These are phyloP conservation scores for Terebella lapidaria DNA, from an alignment of 2,888 invertebrate genomes.

Conservation along the genomic window DNA sequence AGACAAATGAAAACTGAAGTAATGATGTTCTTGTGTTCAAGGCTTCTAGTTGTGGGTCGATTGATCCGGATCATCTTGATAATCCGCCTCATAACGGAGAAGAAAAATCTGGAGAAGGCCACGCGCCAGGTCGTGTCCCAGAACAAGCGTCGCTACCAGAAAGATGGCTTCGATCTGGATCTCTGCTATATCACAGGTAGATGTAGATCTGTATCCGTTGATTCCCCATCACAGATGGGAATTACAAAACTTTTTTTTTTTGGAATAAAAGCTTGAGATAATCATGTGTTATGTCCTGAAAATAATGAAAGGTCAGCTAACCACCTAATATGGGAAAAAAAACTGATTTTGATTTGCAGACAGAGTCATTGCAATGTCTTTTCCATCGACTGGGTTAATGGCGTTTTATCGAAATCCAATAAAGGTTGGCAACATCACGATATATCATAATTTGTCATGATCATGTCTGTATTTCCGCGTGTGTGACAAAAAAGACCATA, in stretches of 20 bases:
- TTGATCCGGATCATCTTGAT: slow-evolving; percentile 51
- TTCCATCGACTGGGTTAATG: slow-evolving; percentile 56
- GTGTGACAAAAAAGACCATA: too few relatives aligned
- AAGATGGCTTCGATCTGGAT: slow-evolving; percentile 58
- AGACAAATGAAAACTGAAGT: too few relatives aligned
- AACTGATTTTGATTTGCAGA: too few relatives aligned
- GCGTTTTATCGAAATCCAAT: slow-evolving; percentile 57
- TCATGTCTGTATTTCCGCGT: not conserved
- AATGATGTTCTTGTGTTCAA: too few relatives aligned
- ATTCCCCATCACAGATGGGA: too few relatives aligned
- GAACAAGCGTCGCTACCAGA: slow-evolving; percentile 56
- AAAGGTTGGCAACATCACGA: slow-evolving; percentile 36
- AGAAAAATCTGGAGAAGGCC: slow-evolving; percentile 49
- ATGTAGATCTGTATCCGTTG: too few relatives aligned
- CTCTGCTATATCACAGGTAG: slow-evolving; percentile 56
- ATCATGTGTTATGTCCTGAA: too few relatives aligned
- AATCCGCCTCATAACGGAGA: slow-evolving; percentile 51
- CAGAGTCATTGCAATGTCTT: slow-evolving; percentile 57
- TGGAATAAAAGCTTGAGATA: too few relatives aligned
- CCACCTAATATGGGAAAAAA: too few relatives aligned
- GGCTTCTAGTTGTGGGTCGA: slow-evolving; percentile 43
- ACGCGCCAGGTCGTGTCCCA: slow-evolving; percentile 55
- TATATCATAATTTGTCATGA: too few relatives aligned
- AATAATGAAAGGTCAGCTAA: too few relatives aligned
- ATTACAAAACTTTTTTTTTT: too few relatives aligned